A percentile compares a stretch with the other conserved stretches of the same genome.
Evolutionary conservation across 2,888 invertebrate genomes (phyloP).

Genomic region (Eudasyphora cyanicolor): DNA sequence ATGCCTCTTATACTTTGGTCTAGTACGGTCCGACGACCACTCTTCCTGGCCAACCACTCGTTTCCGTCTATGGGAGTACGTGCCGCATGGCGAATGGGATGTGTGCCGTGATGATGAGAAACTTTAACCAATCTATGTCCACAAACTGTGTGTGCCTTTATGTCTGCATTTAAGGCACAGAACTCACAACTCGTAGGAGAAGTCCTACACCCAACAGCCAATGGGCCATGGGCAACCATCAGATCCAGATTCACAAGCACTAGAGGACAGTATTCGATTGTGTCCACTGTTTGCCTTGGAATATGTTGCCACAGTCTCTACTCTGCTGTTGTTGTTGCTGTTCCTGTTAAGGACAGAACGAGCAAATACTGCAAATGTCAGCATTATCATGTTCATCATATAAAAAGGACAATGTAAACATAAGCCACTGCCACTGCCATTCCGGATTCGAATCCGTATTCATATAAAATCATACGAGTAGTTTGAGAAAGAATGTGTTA

Average conservation of each 20-base stretch:
- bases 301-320: background rate
- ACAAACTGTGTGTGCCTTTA: constrained; percentile 35
- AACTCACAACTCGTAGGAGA: background rate
- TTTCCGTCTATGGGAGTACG: constrained; percentile 37
- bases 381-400: constrained; percentile 41
- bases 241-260: constrained; percentile 33
- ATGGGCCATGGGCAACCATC: constrained; percentile 17
- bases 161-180: constrained; percentile 17
- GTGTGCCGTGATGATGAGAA: constrained; percentile 19
- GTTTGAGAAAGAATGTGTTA: too few species aligned
- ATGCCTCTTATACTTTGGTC: constrained; percentile 25
- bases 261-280: constrained; percentile 15
- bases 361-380: constrained; percentile 53
- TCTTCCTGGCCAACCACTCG: constrained; percentile 25
- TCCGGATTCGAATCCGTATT: background rate
- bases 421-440: constrained; percentile 27
- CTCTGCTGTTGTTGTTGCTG: background rate
- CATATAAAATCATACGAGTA: background rate
- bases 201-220: background rate
- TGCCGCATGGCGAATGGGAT: constrained; percentile 27
- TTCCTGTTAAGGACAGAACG: constrained; percentile 2
- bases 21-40: background rate
- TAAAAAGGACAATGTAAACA: constrained; percentile 49
- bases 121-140: constrained; percentile 38
- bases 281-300: background rate